phyloP scores from a whole-genome alignment of 1,140 invertebrate species.

The Brachionus sp. region DNA sequence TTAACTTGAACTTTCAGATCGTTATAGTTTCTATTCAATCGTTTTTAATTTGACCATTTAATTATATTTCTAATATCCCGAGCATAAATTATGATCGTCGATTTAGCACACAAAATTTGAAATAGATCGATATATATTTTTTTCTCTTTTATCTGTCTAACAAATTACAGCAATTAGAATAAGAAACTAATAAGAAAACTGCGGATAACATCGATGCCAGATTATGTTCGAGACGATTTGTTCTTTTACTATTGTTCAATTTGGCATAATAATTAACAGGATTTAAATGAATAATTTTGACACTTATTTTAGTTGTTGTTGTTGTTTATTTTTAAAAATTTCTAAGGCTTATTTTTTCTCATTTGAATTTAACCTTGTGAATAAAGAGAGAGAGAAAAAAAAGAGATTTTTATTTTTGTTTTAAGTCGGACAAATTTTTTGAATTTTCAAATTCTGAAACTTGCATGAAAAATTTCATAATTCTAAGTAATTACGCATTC shows the following conservation, averaged over 20 bases:
- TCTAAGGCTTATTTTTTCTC: not conserved
- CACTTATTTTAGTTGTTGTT: too few species aligned
- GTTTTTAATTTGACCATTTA: slow-evolving; percentile 14
- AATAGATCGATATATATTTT: not conserved
- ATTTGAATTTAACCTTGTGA: not conserved
- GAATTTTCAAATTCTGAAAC: not conserved
- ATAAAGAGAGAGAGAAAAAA: not conserved
- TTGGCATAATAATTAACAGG: too few species aligned
- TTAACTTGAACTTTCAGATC: slow-evolving; percentile 10
- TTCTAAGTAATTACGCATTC: slow-evolving; percentile 5
- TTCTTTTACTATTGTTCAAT: not conserved
- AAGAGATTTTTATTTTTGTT: not conserved
- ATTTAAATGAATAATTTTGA: too few species aligned
- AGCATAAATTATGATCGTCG: slow-evolving; percentile 12
- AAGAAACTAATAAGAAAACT: not conserved
- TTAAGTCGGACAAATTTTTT: slow-evolving; percentile 30
- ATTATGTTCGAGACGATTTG: not conserved
- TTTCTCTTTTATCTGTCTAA: not conserved
- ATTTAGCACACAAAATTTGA: not conserved
- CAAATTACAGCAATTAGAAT: not conserved
- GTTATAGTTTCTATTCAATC: slow-evolving; percentile 5
- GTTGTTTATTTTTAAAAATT: not conserved
- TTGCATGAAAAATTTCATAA: slow-evolving; percentile 7
- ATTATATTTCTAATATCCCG: not conserved
- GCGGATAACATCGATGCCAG: not conserved